Evolutionary conservation across 2,113 vertebrate species (phyloP), one percentile per base, ranked within the genome.

Genomic region (Clarias gariepinus): DNA sequence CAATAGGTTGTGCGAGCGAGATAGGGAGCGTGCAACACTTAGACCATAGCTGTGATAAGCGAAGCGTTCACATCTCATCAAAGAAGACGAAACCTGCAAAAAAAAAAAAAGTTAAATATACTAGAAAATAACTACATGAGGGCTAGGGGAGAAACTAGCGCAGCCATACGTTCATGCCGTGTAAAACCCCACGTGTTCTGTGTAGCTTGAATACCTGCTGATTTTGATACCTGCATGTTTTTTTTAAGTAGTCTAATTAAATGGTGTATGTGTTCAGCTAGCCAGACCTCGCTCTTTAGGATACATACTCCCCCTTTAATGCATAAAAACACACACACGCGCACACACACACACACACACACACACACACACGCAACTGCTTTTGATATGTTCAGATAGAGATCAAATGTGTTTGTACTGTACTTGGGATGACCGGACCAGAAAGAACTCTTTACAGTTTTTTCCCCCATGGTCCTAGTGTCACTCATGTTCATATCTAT

Each of bases 191-290:
- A 83, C 23, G 91, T 92, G 94, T 96, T 94, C 94, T 94, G 93
- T 93, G 94, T 96, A 93, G 96, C 96, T 96, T 93, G 92, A 95
- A 91, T 92, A 90, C 95, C 95, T 95, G 88, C 92, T 92, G 94
- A 96, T 92, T 96, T 94, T 92, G 95, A 95, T 94, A 96, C 92
- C 95, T 98, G 97, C 97, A 98, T 99, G 98, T 33, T 25, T 81
- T 77, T 92, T 96, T 96, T 92, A 96, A 96, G 93, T 84, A 66
- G 89, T 86, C 85, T 68, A 10, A 87, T 90, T 94, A 95, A 93
- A 96, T 94, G 94, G 95, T 18, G 94, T 97, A 95, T 90, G 94
- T 96, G 95, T 95, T 95, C 94, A 90, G 90, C 81, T 79, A 58
- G 57, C 80, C 81, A 82, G 85, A 71, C 83, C 84, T 85, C 55